Evolutionary conservation across 92 coral and sea anemone genomes (phyloP), one percentile per base, ranked within the genome.

Genomic region (Paragorgia papillata): DNA sequence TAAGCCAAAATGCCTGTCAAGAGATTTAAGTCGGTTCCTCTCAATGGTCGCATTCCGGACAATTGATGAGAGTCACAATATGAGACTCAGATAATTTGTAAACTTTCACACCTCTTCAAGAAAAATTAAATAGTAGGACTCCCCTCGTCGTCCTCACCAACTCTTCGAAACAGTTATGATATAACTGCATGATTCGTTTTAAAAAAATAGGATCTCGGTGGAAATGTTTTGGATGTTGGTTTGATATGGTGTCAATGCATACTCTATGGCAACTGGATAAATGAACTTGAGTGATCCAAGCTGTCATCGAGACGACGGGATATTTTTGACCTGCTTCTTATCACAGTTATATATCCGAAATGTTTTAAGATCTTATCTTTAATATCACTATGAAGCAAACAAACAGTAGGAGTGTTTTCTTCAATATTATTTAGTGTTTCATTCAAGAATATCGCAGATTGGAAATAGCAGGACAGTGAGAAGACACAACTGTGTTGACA

Each of bases 291-390:
- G 63, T 71, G 78, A 71, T 71, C 49, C 58, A 25, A 71, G 64
- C 78, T 71, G 78, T 71, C 78, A 55, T 51, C 78, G 35, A 12
- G 37, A 55, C 78, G 18, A 35, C 64, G 51, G 78, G 78, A 25
- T 54, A 55, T 71, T 71, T 71, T 71, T 71, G 78, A 53, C 64
- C 78, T 71, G 78, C 49, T 71, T 71, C 78, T 71, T 71, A 71
- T 71, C 78, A 71, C 78, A 71, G 78, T 39, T 35, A 51, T 71
- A 71, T 53, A 71, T 71, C 78, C 78, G 78, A 71, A 71, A 53
- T 53, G 63, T 55, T 71, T 71, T 55, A 30, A 55, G 46, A 71
- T 71, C 78, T 71, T 71, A 71, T 71, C 78, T 71, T 71, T 30
- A n/a, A n/a, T n/a, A 71, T 71, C 78, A 58, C 51, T 54, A n/a